Conservation (phyloP, 1,140 invertebrate genomes). For the Gonatopus flavifemur region DNA sequence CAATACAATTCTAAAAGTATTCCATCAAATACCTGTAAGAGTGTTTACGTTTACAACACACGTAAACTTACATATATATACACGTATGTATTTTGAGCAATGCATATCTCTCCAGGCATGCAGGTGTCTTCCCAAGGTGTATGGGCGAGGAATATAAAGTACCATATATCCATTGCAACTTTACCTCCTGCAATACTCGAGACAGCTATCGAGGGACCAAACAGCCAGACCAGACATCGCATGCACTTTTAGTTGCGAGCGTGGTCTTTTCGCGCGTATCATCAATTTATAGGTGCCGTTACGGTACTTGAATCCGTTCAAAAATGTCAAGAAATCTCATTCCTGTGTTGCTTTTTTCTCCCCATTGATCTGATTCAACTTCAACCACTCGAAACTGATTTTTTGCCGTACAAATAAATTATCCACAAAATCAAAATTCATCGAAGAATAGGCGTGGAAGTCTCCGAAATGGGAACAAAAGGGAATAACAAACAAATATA, state of each 20-base stretch:
- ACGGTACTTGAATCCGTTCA: not conserved
- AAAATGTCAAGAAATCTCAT: not conserved
- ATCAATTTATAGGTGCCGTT: not conserved
- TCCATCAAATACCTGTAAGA: constrained; percentile 7
- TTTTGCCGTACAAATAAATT: too few species aligned
- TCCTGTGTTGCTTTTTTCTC: too few species aligned
- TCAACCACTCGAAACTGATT: too few species aligned
- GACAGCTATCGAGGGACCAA: not conserved
- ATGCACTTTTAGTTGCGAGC: not conserved
- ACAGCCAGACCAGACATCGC: not conserved
- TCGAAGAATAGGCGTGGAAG: too few species aligned
- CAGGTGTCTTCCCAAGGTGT: constrained; percentile 10
- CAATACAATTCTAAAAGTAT: constrained; percentile 27
- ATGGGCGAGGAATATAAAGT: constrained; percentile 26
- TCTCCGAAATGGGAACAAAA: too few species aligned
- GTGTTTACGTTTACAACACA: too few species aligned
- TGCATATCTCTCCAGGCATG: too few species aligned
- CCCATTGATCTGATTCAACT: too few species aligned
- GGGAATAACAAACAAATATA: too few species aligned
- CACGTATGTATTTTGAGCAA: too few species aligned
- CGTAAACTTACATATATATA: too few species aligned
- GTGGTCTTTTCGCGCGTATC: constrained; percentile 1
- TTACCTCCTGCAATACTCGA: not conserved
- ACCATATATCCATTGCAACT: constrained; percentile 19
- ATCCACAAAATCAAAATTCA: too few species aligned